Evolutionary conservation across 2,797 vertebrate genomes (phyloP).

Genomic region (Sebastes taczanowskii): DNA sequence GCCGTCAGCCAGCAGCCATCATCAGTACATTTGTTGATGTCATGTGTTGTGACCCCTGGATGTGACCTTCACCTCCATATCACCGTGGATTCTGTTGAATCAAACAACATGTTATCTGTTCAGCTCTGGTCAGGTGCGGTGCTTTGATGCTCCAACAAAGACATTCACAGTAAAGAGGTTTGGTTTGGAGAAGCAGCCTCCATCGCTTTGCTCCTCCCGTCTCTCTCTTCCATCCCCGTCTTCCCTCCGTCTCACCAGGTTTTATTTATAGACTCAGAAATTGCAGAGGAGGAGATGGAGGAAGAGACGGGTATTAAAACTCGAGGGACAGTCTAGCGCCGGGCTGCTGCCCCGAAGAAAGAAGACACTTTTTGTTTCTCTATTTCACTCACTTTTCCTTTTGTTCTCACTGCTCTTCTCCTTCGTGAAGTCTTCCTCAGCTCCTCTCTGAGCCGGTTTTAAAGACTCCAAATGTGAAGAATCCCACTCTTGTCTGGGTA

Average conservation of each 20-base stretch:
- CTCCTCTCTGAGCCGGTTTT: conserved; percentile 60
- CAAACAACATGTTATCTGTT: conserved; percentile 9
- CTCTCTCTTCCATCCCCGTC: conserved; percentile 22
- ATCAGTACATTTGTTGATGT: conserved; percentile 15
- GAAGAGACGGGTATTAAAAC: conserved; percentile 20
- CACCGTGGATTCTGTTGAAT: not conserved
- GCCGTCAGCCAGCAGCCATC: conserved; percentile 28
- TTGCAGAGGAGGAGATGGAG: conserved; percentile 55
- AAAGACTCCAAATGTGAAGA: conserved; percentile 74
- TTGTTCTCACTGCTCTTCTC: conserved; percentile 3
- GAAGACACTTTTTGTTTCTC: not conserved
- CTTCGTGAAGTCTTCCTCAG: conserved; percentile 69
- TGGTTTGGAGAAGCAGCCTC: conserved; percentile 1
- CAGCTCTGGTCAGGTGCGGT: conserved; percentile 3
- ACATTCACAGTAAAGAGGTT: not conserved
- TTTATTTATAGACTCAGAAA: conserved; percentile 75
- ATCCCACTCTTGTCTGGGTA: conserved; percentile 32
- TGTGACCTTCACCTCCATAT: conserved; percentile 42
- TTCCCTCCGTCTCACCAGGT: conserved; percentile 52
- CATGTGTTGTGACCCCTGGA: conserved; percentile 31
- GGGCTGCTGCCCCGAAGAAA: conserved; percentile 25
- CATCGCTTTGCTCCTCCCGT: conserved; percentile 10
- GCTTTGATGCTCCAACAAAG: not conserved
- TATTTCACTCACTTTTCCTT: conserved; percentile 17
- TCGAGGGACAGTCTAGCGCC: conserved; percentile 23